Conservation (phyloP, 2,888 invertebrate species). For the Ennomos quercinarius region DNA sequence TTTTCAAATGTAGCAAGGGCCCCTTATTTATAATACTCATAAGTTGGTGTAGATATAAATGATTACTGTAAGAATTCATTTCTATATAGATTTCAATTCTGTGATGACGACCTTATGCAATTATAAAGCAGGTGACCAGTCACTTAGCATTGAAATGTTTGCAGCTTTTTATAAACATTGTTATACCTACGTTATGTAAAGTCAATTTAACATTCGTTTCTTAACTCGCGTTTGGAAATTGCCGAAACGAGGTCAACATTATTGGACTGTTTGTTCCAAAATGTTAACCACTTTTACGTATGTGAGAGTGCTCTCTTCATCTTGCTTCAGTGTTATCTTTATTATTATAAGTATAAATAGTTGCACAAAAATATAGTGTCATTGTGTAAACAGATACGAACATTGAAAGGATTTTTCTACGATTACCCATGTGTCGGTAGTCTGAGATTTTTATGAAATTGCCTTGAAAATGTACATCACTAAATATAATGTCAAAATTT, state of each 20-base stretch:
- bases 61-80: conserved; percentile 61
- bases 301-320: conserved; percentile 13
- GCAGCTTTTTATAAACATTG: conserved; percentile 35
- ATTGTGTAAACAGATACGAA: conserved; percentile 4
- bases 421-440: too few species aligned
- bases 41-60: conserved; percentile 77
- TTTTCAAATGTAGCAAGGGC: conserved; percentile 75
- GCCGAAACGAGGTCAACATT: conserved; percentile 38
- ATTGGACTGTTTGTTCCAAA: conserved; percentile 24
- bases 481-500: conserved; percentile 18
- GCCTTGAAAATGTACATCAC: conserved; percentile 34
- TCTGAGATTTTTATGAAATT: conserved; percentile 35
- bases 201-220: conserved; percentile 29
- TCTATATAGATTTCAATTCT: conserved; percentile 59
- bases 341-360: conserved; percentile 22
- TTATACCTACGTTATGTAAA: conserved; percentile 37
- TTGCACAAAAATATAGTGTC: conserved; percentile 29
- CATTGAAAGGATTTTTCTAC: conserved; percentile 25
- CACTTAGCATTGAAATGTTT: conserved; percentile 38
- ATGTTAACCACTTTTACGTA: conserved; percentile 25
- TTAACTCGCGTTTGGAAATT: conserved; percentile 27
- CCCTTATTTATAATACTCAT: conserved; percentile 85
- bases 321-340: conserved; percentile 14
- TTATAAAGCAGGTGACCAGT: conserved; percentile 38
- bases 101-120: conserved; percentile 58